Base-by-base conservation (phyloP, 2,888 invertebrate genomes). In the Rhogogaster chlorosoma region DNA sequence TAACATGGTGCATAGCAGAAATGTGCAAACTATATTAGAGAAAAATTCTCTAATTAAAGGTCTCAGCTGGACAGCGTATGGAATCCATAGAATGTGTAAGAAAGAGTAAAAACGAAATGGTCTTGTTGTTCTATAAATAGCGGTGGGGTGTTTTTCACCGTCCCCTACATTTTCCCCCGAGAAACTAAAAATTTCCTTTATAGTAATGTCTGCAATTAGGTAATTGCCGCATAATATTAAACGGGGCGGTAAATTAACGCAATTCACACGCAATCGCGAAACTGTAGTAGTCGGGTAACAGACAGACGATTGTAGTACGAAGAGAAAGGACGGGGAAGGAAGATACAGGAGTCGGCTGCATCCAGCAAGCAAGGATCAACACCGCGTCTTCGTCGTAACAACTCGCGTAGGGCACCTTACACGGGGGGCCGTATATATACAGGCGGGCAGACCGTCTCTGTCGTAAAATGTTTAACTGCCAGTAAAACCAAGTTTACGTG, bases 391-490 rank as follows among this genome's bases (percentile, higher is more conserved):
- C 77, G 29, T 53, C 77, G 29, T 75, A 12, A 53, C 29, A 77
- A 49, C 53, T 49, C 32, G 75, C 45, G 49, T n/a, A 18, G 45
- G 49, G 29, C 26, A 49, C 45, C 53, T 29, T 53, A 77, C 29
- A 42, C 71, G 53, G 49, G 77, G 53, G 10, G 26, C 29, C 49
- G 26, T 45, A 77, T 53, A 53, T 80, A 38, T 38, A 57, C 80
- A 61, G 67, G 45, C 87, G 88, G 89, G 90, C 92, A 90, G 90
- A 89, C 91, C 92, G 91, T 90, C 90, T 87, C 87, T 90, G 91
- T 93, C 93, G 93, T 93, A 93, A 93, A 93, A 93, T 90, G 90
- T 92, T 83, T 93, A 93, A 93, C 92, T 93, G 93, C 91, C 91
- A 92, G 93, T 93, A 93, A 93, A 93, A 91, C 90, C 90, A 91